These are phyloP conservation scores for Melinopterus prodromus DNA, from an alignment of 2,888 invertebrate species.

Conservation along the genomic window DNA sequence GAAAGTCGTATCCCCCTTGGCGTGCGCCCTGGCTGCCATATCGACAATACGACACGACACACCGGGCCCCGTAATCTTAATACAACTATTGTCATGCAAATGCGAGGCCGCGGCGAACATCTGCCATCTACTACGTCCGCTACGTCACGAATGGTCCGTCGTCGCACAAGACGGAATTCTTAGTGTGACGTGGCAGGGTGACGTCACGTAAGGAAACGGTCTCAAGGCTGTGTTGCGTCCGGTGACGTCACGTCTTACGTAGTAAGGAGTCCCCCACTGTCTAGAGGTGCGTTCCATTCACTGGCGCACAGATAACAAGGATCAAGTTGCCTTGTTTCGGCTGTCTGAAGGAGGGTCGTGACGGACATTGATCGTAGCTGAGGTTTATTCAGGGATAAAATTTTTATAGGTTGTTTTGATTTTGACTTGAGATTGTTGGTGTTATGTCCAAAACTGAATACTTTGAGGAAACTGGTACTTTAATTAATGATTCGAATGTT, in stretches of 20 bases:
- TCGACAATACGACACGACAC: conserved; percentile 49
- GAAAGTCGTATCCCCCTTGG: conserved; percentile 49
- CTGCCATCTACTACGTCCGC: conserved; percentile 48
- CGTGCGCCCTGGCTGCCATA: conserved; percentile 46
- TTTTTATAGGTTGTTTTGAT: background rate
- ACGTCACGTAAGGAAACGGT: conserved; percentile 56
- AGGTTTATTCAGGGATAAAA: background rate
- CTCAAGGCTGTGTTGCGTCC: conserved; percentile 59
- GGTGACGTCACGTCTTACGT: conserved; percentile 55
- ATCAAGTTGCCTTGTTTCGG: background rate
- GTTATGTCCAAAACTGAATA: too few relatives aligned
- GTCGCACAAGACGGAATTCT: conserved; percentile 41
- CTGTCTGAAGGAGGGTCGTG: background rate
- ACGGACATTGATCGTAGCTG: background rate
- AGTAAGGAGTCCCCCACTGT: conserved; percentile 23
- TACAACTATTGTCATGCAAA: conserved; percentile 59
- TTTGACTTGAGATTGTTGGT: background rate
- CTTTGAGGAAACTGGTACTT: too few relatives aligned
- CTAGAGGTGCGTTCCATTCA: conserved; percentile 19
- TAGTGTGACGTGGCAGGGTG: conserved; percentile 45
- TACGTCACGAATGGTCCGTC: conserved; percentile 34
- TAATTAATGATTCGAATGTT: too few relatives aligned
- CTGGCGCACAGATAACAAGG: background rate
- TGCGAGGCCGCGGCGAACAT: conserved; percentile 50
- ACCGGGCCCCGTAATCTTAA: conserved; percentile 60